Base-by-base conservation (phyloP, 2,888 invertebrate species). In the Philopedon plagiatum region DNA sequence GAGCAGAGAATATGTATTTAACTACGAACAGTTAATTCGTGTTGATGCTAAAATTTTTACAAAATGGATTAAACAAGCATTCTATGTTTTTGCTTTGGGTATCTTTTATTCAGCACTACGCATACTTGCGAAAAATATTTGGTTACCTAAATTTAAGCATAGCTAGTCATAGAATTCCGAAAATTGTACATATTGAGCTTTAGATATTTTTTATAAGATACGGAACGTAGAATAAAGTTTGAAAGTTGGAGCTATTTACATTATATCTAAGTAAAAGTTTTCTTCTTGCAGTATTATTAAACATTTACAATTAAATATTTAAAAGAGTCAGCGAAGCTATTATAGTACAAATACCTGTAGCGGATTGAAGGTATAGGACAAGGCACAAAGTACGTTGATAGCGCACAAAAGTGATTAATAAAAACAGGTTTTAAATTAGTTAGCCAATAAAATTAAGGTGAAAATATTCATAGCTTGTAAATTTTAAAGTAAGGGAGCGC, bases 181-280 rank as follows among this genome's bases (percentile, higher is more conserved):
- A 68, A 64, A 68, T 32, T 73, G 73, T 73, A 68, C 34, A 73
- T 67, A 64, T 44, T 54, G 68, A 73, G 73, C 73, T 73, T 73
- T 73, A 73, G 73, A 73, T 73, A 73, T 73, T 73, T 73, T 73
- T 73, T 73, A 73, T 73, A 68, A 73, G 46, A 73, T 71, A 71
- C 58, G 57, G 37, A 63, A 49, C 44, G 34, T 71, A 71, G 62
- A 37, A 15, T 72, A 67, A 67, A 62, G 56, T 72, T 72, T 68
- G 68, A 68, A 58, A 64, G 46, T 73, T 54, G 68, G 71, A 62
- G 64, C 64, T 64, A 37, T 70, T 64, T 70, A 70, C 67, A 49
- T 57, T 57, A 39, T 58, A 39, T 23, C 21, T 54, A 65, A 46
- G 21, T n/a, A 57, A 65, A 54, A 13, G 46, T 63, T 49, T 60